Evolutionary conservation across 1,140 invertebrate species (phyloP).

Genomic region (Lepidotrigona ventralis): DNA sequence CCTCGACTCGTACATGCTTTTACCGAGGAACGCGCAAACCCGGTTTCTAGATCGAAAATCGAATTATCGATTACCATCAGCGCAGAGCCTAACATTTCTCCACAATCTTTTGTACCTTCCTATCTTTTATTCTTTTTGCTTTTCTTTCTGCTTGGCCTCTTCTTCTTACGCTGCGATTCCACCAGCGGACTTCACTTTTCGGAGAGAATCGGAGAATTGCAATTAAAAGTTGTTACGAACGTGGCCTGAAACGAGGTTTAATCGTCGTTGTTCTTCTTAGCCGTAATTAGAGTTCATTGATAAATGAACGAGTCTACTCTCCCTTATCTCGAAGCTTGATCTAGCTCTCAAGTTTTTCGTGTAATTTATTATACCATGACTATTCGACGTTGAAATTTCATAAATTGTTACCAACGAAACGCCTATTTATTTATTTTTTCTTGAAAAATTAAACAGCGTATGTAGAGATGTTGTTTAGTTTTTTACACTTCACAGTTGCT

Average conservation of each 20-base stretch:
- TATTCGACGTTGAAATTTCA: not conserved
- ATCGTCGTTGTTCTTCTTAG: slow-evolving; percentile 53
- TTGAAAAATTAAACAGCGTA: not conserved
- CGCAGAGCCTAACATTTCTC: slow-evolving; percentile 20
- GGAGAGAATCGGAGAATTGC: slow-evolving; percentile 57
- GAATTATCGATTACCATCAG: slow-evolving; percentile 47
- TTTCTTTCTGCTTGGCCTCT: slow-evolving; percentile 11
- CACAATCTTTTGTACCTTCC: slow-evolving; percentile 20
- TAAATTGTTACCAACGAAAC: not conserved
- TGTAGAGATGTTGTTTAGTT: not conserved
- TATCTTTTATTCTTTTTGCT: slow-evolving; percentile 23
- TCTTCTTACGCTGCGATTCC: slow-evolving; percentile 6
- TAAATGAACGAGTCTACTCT: slow-evolving; percentile 18
- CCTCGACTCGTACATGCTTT: slow-evolving; percentile 47
- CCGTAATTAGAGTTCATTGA: slow-evolving; percentile 61
- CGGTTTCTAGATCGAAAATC: slow-evolving; percentile 31
- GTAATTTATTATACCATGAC: slow-evolving; percentile 1
- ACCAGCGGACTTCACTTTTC: slow-evolving; percentile 4
- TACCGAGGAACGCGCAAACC: slow-evolving; percentile 37
- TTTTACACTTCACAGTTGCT: too few relatives aligned
- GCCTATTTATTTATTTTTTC: not conserved
- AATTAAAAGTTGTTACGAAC: slow-evolving; percentile 67
- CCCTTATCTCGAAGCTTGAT: slow-evolving; percentile 38
- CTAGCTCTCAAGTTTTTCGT: slow-evolving; percentile 4
- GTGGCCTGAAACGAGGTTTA: slow-evolving; percentile 49